Base-by-base conservation (phyloP, 2,113 vertebrate genomes). In the Syrmaticus mikado region DNA sequence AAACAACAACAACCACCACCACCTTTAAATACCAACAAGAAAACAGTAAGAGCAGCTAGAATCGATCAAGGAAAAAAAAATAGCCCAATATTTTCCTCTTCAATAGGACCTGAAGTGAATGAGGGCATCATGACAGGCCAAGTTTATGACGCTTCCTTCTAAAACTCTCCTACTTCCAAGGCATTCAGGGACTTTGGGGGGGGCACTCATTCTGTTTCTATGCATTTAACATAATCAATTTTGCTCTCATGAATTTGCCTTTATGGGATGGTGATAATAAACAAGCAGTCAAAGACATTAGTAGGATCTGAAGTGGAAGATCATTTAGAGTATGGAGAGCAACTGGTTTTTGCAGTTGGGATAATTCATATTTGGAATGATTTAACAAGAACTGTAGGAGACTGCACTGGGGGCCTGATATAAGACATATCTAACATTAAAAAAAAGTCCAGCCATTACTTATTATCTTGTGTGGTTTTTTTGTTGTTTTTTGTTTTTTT, bases 161-260 rank as follows among this genome's bases (percentile, higher is more conserved):
- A 6, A 85, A 45, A 38, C 1, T 55, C 5, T 62, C 8, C 58
- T 58, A 12, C 4, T 11, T 13, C 8, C 3, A 70, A 83, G 40
- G 6, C 8, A 19, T 36, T 85, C 48, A 68, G 53, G 8, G 18
- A 45, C 13, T 76, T 75, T 50, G 52, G 38, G 41, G 38, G 36
- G n/a, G 13, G 14, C 55, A 8, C 28, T 89, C 25, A 2, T 25
- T 17, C 52, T 48, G 10, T 66, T 85, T 74, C 41, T 25, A 4
- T 74, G 34, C 10, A 50, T 85, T 77, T 74, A 72, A 28, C n/a
- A 74, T 66, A 40, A 81, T 13, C 40, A 9, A 25, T 71, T 92
- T 67, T 6, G 48, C 24, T 74, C 18, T 74, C 32, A 22, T 2
- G 0, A 64, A 46, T 1, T 0, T 8, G 16, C 30, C 15, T 16